Evolutionary conservation across 2,888 invertebrate species (phyloP), one percentile per base, ranked within the genome.

Genomic region (Linnaemya tessellans): DNA sequence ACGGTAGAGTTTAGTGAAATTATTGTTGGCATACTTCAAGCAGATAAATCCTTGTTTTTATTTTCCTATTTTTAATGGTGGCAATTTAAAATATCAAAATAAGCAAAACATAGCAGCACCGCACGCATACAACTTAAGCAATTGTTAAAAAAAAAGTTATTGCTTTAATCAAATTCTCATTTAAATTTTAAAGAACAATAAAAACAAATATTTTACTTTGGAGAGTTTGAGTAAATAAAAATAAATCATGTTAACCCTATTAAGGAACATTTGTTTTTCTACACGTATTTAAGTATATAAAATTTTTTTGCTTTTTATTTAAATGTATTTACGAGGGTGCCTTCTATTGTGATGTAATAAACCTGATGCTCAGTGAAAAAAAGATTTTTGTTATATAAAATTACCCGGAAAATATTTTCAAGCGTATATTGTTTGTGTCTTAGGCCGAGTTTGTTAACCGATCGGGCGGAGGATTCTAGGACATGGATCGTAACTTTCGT

Each of bases 21-120:
- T 64, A 60, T 56, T 65, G 43, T 77, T 56, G 56, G 43, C 58
- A 46, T 67, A 67, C 46, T 41, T 67, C 65, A 65, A 65, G 41
- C 62, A 56, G 75, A 65, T 46, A 77, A 77, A 18, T 60, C 22
- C 67, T 46, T 56, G n/a, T 56, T 62, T 60, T 46, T 25, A 18
- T 25, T 46, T 71, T 41, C 20, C 3, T 18, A n/a, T n/a, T 10
- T 71, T 70, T 70, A 79, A 79, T 62, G 60, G 51, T 41, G 1
- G 60, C 51, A 38, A 62, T 79, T 64, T 64, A 54, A 79, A 60
- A 54, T 54, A 20, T 20, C 1, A 20, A 68, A 65, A 13, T 64
- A 64, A 49, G n/a, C 11, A 38, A 60, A 38, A 35, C 15, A 38
- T 38, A 38, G 3, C 10, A 13, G 13, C 5, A 60, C 9, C 62